Evolutionary conservation across 2,797 vertebrate genomes (phyloP), one percentile per base, ranked within the genome.

Genomic region (Cirrhinus mrigala): DNA sequence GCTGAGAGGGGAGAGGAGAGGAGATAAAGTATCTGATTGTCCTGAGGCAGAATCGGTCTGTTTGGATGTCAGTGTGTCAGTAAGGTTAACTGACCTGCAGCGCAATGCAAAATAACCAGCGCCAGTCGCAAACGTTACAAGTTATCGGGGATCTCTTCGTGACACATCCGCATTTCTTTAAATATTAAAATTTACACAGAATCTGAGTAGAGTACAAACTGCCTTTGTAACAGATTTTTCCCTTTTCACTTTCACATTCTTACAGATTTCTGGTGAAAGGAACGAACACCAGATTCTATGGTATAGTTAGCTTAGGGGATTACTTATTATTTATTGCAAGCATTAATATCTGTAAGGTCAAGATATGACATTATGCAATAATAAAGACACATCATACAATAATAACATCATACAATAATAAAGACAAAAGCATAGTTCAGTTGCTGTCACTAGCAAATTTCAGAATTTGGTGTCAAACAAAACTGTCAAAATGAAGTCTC

Each of bases 41-140:
- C 81, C 81, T 29, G 70, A 62, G 84, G 81, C 37, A 77, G 62
- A 81, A 73, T 85, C 82, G 24, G 74, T 62, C 66, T 33, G 40
- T 84, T 83, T 82, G 27, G 27, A 69, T 85, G 80, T 78, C 37
- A 80, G 20, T 40, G 37, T 77, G 54, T 81, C 84, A 84, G 68
- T 60, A 82, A 2, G n/a, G 58, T 84, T 81, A 68, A 81, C 27
- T 29, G 50, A 79, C 27, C 54, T 14, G 66, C 46, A 18, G 56
- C 18, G n/a, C 27, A 69, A 46, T 46, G 50, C 37, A 77, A 54
- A 84, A 46, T 46, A 56, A 84, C 4, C 52, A 27, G 46, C 6
- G 5, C 27, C 58, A 24, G 12, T 24, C 6, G 1, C 22, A 64
- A 83, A 24, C 24, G 10, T 62, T 33, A 2, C 54, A 73, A 2